A percentile compares a stretch with the other conserved stretches of the same genome.
phyloP scores from a whole-genome alignment of 2,888 invertebrate genomes.

The Clitarchus hookeri region DNA sequence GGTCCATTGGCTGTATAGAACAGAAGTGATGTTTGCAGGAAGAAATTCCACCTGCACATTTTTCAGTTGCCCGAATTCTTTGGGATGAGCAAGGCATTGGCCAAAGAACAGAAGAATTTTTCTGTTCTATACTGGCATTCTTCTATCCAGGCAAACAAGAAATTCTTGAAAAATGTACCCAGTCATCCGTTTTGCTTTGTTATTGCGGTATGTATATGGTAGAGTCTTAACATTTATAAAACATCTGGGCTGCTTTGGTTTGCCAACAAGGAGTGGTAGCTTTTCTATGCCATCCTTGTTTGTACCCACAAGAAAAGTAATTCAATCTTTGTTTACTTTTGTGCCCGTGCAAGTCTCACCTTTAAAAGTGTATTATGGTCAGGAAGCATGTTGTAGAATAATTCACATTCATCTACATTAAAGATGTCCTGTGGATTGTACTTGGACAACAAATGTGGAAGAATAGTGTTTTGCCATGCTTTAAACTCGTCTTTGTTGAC shows the following conservation, averaged over 20 bases:
- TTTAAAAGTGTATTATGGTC: conserved; percentile 26
- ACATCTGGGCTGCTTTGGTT: conserved; percentile 8
- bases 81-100: neutral
- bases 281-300: conserved; percentile 29
- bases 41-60: too few relatives aligned
- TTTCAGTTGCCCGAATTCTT: neutral
- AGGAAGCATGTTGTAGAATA: too few relatives aligned
- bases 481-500: conserved; percentile 28
- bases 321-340: conserved; percentile 23
- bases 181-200: neutral
- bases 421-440: too few relatives aligned
- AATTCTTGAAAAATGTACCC: neutral
- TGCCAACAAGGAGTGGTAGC: conserved; percentile 20
- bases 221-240: neutral
- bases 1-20: neutral
- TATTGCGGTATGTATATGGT: neutral
- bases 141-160: too few relatives aligned
- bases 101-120: neutral
- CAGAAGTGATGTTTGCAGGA: too few relatives aligned
- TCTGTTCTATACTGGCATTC: neutral
- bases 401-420: too few relatives aligned
- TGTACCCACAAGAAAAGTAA: conserved; percentile 15
- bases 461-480: too few relatives aligned
- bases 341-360: conserved; percentile 6
- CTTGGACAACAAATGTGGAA: too few relatives aligned